Evolutionary conservation across 2,113 vertebrate species (phyloP).

Genomic region (Aphyosemion australe): DNA sequence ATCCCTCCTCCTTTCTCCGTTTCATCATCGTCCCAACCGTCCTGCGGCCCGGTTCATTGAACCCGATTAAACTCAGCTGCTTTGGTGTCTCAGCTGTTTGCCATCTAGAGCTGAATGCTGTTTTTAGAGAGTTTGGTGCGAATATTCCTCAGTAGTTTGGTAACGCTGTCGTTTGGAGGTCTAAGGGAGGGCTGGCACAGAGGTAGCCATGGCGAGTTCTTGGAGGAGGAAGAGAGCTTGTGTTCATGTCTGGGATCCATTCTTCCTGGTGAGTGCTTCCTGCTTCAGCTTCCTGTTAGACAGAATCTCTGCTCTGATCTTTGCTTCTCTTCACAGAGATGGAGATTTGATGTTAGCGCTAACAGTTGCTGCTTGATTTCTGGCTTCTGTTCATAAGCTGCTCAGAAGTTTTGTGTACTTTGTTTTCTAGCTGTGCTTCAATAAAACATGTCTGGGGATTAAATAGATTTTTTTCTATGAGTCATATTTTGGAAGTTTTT

Average conservation of each 20-base stretch:
- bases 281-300: constrained; percentile 22
- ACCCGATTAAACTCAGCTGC: constrained; percentile 29
- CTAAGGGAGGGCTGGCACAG: background rate
- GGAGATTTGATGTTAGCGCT: background rate
- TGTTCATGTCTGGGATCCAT: constrained; percentile 35
- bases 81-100: constrained; percentile 31
- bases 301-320: no score
- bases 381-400: no score
- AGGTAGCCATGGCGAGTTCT: constrained; percentile 12
- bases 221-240: constrained; percentile 30
- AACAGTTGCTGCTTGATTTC: no score
- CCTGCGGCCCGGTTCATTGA: background rate
- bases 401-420: no score
- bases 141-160: background rate
- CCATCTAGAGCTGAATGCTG: background rate
- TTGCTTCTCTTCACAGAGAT: no score
- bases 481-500: no score
- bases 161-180: background rate
- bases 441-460: no score
- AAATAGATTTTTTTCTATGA: no score
- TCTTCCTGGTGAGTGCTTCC: constrained; percentile 37
- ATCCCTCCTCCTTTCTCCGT: background rate
- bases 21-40: no score
- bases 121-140: no score
- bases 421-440: no score